Evolutionary conservation across 2,113 vertebrate genomes (phyloP).

Genomic region (Carassius auratus): DNA sequence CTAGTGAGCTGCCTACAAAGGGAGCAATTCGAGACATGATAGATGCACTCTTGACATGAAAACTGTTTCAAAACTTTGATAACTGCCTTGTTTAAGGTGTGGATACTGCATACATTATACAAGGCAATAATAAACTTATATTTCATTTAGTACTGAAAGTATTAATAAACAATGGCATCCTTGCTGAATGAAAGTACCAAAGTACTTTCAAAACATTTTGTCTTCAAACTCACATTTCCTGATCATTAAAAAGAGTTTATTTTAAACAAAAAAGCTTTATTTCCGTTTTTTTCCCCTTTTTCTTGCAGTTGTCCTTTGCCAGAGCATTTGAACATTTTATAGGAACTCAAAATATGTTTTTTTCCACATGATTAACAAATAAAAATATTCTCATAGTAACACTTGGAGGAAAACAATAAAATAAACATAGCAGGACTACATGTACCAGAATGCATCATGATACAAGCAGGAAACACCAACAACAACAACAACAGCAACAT

Average conservation of each 20-base stretch:
- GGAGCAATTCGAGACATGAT: not conserved
- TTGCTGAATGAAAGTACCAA: not conserved
- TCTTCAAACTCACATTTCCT: conserved; percentile 10
- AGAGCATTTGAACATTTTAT: conserved; percentile 64
- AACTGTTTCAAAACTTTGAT: not conserved
- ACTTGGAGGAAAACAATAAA: conserved; percentile 53
- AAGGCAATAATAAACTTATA: not conserved
- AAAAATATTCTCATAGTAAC: conserved; percentile 61
- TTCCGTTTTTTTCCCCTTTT: conserved; percentile 58
- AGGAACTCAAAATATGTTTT: conserved; percentile 63
- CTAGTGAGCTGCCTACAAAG: not conserved
- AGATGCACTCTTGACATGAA: not conserved
- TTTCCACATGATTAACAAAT: conserved; percentile 60
- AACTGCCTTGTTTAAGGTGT: no score
- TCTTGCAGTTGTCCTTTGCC: conserved; percentile 60
- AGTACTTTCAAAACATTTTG: not conserved
- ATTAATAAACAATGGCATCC: not conserved
- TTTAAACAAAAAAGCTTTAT: conserved; percentile 68
- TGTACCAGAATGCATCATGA: conserved; percentile 75
- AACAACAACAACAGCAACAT: conserved; percentile 71
- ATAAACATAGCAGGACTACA: conserved; percentile 66
- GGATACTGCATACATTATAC: not conserved
- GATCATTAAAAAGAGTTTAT: conserved; percentile 36
- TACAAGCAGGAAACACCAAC: conserved; percentile 69
- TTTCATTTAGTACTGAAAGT: not conserved